Base-by-base conservation (phyloP, 2,113 vertebrate genomes). In the Hypocryptadius cinnamomeus region DNA sequence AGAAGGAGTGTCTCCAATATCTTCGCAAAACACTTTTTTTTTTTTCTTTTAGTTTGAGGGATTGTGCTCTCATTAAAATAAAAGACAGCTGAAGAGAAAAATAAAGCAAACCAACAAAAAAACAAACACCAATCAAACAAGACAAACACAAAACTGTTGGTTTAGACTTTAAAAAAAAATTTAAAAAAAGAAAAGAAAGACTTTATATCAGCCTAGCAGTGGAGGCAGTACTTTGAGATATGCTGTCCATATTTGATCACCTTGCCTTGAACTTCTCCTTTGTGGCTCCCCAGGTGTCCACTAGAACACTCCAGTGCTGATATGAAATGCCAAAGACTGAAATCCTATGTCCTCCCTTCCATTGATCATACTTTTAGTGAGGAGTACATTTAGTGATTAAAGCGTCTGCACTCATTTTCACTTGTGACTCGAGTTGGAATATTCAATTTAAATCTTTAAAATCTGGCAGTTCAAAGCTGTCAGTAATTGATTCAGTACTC, bases 371-470 rank as follows among this genome's bases (percentile, higher is more conserved):
- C 37, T 31, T 76, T 18, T 57, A 30, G 39, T 66, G 37, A 79
- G 27, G n/a, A 68, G 51, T 50, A 40, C 25, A 31, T 33, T 18
- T 47, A 66, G 45, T 54, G 42, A 89, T 85, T 87, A 40, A 87
- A 87, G 27, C 6, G 2, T 27, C 27, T 63, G 71, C 8, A 11
- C 42, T 83, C 68, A 48, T 89, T 96, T 96, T 87, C 79, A 53
- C 63, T 79, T 83, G 39, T 79, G 63, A 66, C n/a, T 79, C 13
- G 2, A 88, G 71, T 60, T 56, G 47, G 59, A 91, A 64, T 89
- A 91, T 83, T 85, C 47, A 63, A 90, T 88, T 92, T 91, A 59
- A 73, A 80, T 74, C 71, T 94, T 92, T 85, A 87, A 66, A 89
- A 90, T 57, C 30, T 77, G 68, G 22, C 56, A 78, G 74, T 80